Percentiles rank a stretch among this genome's conserved stretches.
These are phyloP conservation scores for Haplochromis vanheusdeni DNA, from an alignment of 2,113 vertebrate species.

Conservation along the genomic window DNA sequence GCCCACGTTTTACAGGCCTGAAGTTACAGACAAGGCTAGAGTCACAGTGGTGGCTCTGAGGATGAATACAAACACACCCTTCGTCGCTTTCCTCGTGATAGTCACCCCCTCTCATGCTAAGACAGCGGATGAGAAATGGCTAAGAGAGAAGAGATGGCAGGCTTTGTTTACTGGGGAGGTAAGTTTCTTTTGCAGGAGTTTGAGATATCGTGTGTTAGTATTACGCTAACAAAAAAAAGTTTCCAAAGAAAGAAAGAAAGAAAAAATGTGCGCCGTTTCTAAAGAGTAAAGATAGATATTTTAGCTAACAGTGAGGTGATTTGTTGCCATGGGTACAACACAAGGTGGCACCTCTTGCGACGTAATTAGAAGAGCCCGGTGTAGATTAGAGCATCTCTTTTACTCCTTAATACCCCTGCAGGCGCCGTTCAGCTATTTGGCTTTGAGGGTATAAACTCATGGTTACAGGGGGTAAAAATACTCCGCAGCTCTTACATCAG, in stretches of 20 bases:
- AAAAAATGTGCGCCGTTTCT: background rate
- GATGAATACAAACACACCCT: background rate
- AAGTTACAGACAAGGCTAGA: background rate
- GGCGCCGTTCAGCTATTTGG: background rate
- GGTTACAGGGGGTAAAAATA: conserved; percentile 72
- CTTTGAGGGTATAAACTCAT: conserved; percentile 26
- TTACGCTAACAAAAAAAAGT: background rate
- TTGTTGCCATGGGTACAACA: conserved; percentile 10
- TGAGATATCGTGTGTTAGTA: too few relatives aligned
- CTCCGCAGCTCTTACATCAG: conserved; percentile 56
- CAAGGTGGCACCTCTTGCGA: background rate
- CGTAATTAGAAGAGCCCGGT: background rate
- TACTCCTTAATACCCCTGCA: background rate
- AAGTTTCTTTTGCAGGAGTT: background rate
- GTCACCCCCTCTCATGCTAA: conserved; percentile 13
- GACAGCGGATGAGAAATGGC: background rate
- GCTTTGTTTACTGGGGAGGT: background rate
- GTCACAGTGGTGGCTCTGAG: background rate
- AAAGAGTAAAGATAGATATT: background rate
- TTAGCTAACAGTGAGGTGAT: background rate
- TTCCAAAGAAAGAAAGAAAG: background rate
- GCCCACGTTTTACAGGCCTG: background rate
- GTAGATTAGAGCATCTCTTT: background rate
- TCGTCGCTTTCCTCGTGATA: conserved; percentile 32
- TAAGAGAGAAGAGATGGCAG: background rate